phyloP scores from a whole-genome alignment of 2,113 vertebrate species.

The Acanthochromis polyacanthus region DNA sequence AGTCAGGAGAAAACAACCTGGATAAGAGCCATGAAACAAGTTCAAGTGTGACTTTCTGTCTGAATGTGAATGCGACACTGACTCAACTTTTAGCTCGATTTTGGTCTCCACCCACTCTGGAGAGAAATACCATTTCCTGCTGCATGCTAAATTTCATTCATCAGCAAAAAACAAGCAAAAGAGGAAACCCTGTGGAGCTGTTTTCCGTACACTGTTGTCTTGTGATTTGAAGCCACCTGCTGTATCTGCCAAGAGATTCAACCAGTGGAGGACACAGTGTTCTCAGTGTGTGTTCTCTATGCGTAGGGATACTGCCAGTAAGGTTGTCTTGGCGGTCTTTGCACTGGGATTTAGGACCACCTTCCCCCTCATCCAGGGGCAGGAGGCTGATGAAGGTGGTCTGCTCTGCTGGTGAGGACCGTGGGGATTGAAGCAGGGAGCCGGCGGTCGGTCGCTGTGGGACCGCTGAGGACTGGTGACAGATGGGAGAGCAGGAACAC shows the following conservation, averaged over 20 bases:
- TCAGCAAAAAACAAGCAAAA: not conserved
- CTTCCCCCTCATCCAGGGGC: not conserved
- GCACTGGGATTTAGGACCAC: constrained; percentile 15
- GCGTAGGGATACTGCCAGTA: not conserved
- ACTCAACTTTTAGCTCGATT: too few relatives aligned
- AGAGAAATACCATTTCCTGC: too few relatives aligned
- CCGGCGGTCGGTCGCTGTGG: constrained; percentile 40
- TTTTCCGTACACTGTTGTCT: not conserved
- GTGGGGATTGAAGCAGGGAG: constrained; percentile 15
- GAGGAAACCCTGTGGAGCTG: not conserved
- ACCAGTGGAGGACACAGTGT: not conserved
- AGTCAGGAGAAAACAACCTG: too few relatives aligned
- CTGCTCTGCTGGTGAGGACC: not conserved
- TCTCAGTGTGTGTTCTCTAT: not conserved
- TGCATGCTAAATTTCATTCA: too few relatives aligned
- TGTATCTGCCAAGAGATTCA: not conserved
- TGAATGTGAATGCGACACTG: too few relatives aligned
- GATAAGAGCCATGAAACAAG: too few relatives aligned
- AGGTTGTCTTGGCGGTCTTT: constrained; percentile 16
- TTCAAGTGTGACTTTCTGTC: too few relatives aligned
- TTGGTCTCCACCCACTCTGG: too few relatives aligned
- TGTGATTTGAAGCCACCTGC: not conserved
- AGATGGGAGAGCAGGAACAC: constrained; percentile 78
- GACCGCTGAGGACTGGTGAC: constrained; percentile 68
- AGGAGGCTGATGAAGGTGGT: constrained; percentile 44